phyloP scores from a whole-genome alignment of 2,888 invertebrate genomes.

The Coleophora deauratella region DNA sequence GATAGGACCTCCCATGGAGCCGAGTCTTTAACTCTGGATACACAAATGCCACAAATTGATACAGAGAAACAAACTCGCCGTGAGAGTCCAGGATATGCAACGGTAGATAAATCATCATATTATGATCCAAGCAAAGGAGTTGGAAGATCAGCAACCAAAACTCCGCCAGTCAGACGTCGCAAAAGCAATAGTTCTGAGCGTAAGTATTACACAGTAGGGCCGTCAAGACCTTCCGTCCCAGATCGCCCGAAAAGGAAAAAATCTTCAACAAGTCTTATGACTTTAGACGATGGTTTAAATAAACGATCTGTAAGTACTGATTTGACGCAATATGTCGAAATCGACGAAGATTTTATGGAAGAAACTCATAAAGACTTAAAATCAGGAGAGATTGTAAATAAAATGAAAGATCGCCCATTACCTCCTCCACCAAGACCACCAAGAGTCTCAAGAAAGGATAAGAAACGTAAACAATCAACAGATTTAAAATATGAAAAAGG shows the following conservation, averaged over 20 bases:
- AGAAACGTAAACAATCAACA: conserved; percentile 41
- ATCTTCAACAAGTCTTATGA: conserved; percentile 70
- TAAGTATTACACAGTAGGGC: conserved; percentile 80
- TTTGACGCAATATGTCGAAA: conserved; percentile 76
- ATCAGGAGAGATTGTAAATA: conserved; percentile 83
- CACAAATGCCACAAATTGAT: conserved; percentile 44
- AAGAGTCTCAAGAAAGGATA: conserved; percentile 68
- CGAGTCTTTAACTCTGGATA: conserved; percentile 76
- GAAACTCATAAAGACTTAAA: conserved; percentile 77
- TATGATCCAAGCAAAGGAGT: conserved; percentile 76
- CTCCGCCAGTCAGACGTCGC: conserved; percentile 56
- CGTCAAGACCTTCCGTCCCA: conserved; percentile 62
- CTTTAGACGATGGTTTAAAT: conserved; percentile 62
- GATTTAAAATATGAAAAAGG: conserved; percentile 19
- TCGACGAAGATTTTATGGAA: conserved; percentile 73
- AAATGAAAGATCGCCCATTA: conserved; percentile 89
- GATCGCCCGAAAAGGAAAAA: conserved; percentile 78
- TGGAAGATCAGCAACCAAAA: conserved; percentile 70
- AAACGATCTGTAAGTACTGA: conserved; percentile 55
- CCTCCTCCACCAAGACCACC: conserved; percentile 92
- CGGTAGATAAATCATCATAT: conserved; percentile 80
- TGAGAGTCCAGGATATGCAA: conserved; percentile 80
- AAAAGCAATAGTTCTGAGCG: conserved; percentile 69
- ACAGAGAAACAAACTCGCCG: conserved; percentile 54
- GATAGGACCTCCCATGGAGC: conserved; percentile 82